Percentiles rank a stretch among this genome's conserved stretches.
phyloP scores from a whole-genome alignment of 1,140 invertebrate genomes.

The Drosophila kikkawai region DNA sequence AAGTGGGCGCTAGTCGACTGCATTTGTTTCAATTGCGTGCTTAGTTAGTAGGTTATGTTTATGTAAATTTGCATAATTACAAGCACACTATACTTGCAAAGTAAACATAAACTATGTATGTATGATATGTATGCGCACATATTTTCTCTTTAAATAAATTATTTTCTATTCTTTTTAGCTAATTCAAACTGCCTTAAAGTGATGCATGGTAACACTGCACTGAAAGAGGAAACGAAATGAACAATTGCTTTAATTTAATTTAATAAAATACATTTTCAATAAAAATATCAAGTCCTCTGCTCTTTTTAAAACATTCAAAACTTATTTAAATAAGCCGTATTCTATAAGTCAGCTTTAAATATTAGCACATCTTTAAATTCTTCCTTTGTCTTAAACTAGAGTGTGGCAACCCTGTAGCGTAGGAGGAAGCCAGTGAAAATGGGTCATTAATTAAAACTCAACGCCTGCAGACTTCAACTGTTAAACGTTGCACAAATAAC shows the following conservation, averaged over 20 bases:
- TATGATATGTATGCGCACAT: constrained; percentile 1
- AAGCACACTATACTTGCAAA: constrained; percentile 25
- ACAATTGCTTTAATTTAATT: too few relatives aligned
- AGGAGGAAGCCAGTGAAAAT: constrained; percentile 21
- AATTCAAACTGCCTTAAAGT: not conserved
- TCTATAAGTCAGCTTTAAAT: not conserved
- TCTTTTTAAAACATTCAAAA: not conserved
- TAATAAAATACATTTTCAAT: not conserved
- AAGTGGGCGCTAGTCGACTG: constrained; percentile 31
- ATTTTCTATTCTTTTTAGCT: constrained; percentile 1
- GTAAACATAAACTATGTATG: constrained; percentile 19
- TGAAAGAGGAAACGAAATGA: not conserved
- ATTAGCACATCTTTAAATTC: constrained; percentile 13
- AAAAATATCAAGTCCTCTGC: not conserved
- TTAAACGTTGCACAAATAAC: constrained; percentile 22
- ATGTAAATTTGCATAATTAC: constrained; percentile 81
- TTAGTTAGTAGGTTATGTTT: constrained; percentile 83
- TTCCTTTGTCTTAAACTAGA: constrained; percentile 12
- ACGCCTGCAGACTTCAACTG: constrained; percentile 50
- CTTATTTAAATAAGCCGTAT: not conserved
- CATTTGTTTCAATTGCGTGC: constrained; percentile 79
- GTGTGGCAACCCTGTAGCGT: constrained; percentile 23
- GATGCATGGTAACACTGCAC: constrained; percentile 17
- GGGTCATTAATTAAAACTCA: constrained; percentile 65
- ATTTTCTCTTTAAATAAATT: constrained; percentile 21